Base-by-base conservation (phyloP, 2,113 vertebrate genomes). In the Elachura formosa region DNA sequence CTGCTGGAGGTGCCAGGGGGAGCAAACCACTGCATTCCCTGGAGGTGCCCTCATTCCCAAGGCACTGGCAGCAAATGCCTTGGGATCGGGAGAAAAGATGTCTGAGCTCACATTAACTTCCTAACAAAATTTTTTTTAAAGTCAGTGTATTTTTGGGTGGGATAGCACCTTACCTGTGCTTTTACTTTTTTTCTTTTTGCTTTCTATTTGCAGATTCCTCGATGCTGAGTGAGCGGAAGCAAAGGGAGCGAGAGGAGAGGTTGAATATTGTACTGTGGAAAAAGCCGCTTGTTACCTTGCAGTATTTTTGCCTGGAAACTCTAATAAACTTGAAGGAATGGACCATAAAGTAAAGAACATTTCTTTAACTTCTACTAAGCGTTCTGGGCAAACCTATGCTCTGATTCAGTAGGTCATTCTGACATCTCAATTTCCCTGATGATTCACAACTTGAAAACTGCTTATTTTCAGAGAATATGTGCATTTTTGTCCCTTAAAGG, bases 231-330 rank as follows among this genome's bases (percentile, higher is more conserved):
- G 99, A 99, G 89, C 97, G 97, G 97, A 98, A 98, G 81, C 98
- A 96, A 95, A 98, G 96, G 89, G 99, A 99, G 56, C 98, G 98
- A 81, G 98, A 99, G 93, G 99, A 99, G 86, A 98, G 99, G 61
- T 97, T 98, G 88, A 98, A 98, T 84, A 98, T 99, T 97, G 98
- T 99, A 26, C 96, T 99, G 40, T 99, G 99, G 99, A 99, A 96
- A 97, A 98, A 98, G 84, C 99, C 99, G 4, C 78, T 99, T 38
- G 96, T 98, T 97, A 99, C 99, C 85, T 97, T 99, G 90, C 98
- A 99, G 97, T 99, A 99, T 98, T 99, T 99, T 97, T 98, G 98
- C 93, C 97, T 99, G 97, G 99, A 99, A 98, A 98, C 98, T 24
- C 98, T 99, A 96, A 93, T 99, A 97, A 98, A 98, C 97, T 97